Evolutionary conservation across 2,797 vertebrate species (phyloP), one percentile per base, ranked within the genome.

Genomic region (Oreochromis grahami): DNA sequence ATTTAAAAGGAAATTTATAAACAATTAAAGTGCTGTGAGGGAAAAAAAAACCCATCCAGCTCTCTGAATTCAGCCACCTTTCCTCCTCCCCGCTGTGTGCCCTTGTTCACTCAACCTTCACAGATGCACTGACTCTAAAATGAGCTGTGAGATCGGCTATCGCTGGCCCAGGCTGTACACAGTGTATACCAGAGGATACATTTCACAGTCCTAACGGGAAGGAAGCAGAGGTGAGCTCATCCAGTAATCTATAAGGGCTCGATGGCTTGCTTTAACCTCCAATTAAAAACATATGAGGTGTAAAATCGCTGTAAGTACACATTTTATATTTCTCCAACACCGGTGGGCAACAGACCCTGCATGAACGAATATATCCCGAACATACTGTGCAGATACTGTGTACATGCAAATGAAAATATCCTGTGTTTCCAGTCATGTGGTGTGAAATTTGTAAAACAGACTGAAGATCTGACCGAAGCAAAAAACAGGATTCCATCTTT

Each of bases 1-100:
- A 88, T 89, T 81, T 84, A 80, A 88, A 77, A 84, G 80, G 82
- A 93, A 85, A 87, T 84, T 86, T 89, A 84, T 83, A 87, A 90
- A 90, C 78, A 86, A 90, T 88, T 89, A 82, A 92, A 88, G 83
- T 51, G 76, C 45, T 29, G 48, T 10, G 12, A 38, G 32, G 26
- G 60, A 21, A 5, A 38, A 72, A 80, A 52, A 52, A 29, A 0
- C 0, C 4, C 34, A 63, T 43, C 24, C 56, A 36, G 8, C 36
- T 50, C 19, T 83, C 26, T 76, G 51, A 50, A 80, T 87, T 74
- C 26, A 26, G 19, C 74, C 85, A 81, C 83, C 82, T 82, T 84
- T 60, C 72, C 77, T 56, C 51, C 50, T 6, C 48, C 81, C 76
- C 21, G 19, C 88, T 78, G 76, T 7, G 68, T 79, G 84, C 77